These are phyloP conservation scores for Enteromius treurensis DNA, from an alignment of 2,797 vertebrate species.

Conservation along the genomic window DNA sequence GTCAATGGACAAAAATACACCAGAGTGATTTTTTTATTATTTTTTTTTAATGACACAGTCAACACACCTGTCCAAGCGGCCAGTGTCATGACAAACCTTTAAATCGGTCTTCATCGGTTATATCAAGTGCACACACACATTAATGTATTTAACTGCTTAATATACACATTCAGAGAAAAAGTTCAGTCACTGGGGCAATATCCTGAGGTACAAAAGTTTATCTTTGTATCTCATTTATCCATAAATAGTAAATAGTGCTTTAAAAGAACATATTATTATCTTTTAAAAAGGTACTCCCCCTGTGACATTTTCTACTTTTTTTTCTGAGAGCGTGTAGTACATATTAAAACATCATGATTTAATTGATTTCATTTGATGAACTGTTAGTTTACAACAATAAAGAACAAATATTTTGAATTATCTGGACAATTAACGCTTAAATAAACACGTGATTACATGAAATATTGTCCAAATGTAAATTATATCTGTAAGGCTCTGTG, in stretches of 20 bases:
- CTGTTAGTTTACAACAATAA: background rate
- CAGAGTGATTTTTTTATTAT: background rate
- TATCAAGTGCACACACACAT: background rate
- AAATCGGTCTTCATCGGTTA: background rate
- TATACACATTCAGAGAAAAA: background rate
- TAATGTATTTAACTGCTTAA: background rate
- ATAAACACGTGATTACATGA: background rate
- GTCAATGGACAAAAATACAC: background rate
- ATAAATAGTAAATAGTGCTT: background rate
- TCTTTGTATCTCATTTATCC: background rate
- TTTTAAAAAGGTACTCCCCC: background rate
- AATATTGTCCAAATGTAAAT: background rate
- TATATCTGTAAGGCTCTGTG: background rate
- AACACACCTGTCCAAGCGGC: constrained; percentile 38
- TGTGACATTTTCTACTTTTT: background rate
- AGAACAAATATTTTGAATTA: background rate
- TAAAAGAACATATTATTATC: background rate
- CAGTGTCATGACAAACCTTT: background rate
- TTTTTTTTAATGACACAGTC: constrained; percentile 12
- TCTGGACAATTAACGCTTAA: background rate
- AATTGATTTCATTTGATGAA: background rate
- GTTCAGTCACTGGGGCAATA: background rate
- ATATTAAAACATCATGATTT: background rate
- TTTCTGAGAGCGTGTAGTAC: background rate
- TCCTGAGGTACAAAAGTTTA: background rate